phyloP scores from a whole-genome alignment of 2,888 invertebrate species.

The Drosophila multiciliata region DNA sequence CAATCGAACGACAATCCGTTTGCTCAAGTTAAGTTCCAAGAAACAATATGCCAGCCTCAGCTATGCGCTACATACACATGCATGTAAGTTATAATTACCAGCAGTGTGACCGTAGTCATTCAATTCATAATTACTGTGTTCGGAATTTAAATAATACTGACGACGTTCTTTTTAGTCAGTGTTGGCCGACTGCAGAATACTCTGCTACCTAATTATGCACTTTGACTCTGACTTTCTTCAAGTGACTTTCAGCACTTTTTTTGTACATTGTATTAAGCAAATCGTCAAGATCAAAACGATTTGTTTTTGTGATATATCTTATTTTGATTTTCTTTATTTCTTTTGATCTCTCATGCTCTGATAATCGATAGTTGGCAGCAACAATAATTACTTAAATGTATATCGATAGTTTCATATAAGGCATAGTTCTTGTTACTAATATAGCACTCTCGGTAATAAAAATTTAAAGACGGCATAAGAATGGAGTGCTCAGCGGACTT shows the following conservation, averaged over 20 bases:
- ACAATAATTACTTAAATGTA: background rate
- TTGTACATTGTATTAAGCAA: background rate
- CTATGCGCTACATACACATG: constrained; percentile 34
- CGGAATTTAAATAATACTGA: constrained; percentile 17
- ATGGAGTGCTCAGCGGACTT: constrained; percentile 77
- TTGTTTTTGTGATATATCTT: background rate
- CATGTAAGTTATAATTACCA: constrained; percentile 9
- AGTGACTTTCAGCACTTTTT: background rate
- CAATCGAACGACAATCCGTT: constrained; percentile 32
- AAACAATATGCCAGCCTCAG: constrained; percentile 43
- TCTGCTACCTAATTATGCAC: background rate
- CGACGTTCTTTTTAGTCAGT: background rate
- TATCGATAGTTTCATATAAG: constrained; percentile 7
- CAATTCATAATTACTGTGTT: background rate
- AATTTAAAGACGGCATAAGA: constrained; percentile 1
- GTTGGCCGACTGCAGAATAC: background rate
- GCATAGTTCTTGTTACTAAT: background rate
- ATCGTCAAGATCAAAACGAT: background rate
- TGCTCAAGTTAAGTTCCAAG: constrained; percentile 37
- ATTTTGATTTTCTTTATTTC: background rate
- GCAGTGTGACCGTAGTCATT: constrained; percentile 33
- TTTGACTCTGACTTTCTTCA: background rate
- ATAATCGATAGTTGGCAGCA: background rate
- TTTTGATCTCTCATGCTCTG: background rate
- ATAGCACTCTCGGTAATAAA: background rate